A percentile compares a stretch with the other conserved stretches of the same genome.
Conservation (phyloP, 1,140 invertebrate genomes). For the Diprion similis region DNA sequence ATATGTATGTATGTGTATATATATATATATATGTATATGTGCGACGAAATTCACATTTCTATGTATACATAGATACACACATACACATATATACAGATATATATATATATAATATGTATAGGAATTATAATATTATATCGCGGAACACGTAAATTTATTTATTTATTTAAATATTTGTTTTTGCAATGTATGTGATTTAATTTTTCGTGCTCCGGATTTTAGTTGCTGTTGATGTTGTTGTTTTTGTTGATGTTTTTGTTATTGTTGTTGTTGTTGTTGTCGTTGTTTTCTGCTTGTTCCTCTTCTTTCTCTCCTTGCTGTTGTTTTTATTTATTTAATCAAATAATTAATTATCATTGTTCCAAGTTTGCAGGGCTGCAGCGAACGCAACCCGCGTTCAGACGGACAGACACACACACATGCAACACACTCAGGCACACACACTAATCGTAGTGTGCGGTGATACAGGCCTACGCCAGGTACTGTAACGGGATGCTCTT, state of each 20-base stretch:
- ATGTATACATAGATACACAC: too few relatives aligned
- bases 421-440: too few relatives aligned
- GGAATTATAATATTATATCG: too few relatives aligned
- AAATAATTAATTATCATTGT: not conserved
- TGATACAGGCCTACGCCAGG: conserved; percentile 26
- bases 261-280: conserved; percentile 17
- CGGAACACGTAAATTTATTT: not conserved
- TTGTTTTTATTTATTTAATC: not conserved
- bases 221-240: too few relatives aligned
- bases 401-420: not conserved
- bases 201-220: not conserved
- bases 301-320: not conserved
- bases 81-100: too few relatives aligned
- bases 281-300: conserved; percentile 1
- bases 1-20: too few relatives aligned
- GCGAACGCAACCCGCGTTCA: not conserved
- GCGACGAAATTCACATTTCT: too few relatives aligned
- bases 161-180: too few relatives aligned
- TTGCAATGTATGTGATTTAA: not conserved
- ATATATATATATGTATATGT: too few relatives aligned
- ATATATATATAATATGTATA: too few relatives aligned
- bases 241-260: not conserved
- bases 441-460: not conserved
- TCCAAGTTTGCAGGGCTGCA: not conserved
- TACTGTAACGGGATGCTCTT: conserved; percentile 51